Base-by-base conservation (phyloP, 1,140 invertebrate species). In the Drosophila arawakana region DNA sequence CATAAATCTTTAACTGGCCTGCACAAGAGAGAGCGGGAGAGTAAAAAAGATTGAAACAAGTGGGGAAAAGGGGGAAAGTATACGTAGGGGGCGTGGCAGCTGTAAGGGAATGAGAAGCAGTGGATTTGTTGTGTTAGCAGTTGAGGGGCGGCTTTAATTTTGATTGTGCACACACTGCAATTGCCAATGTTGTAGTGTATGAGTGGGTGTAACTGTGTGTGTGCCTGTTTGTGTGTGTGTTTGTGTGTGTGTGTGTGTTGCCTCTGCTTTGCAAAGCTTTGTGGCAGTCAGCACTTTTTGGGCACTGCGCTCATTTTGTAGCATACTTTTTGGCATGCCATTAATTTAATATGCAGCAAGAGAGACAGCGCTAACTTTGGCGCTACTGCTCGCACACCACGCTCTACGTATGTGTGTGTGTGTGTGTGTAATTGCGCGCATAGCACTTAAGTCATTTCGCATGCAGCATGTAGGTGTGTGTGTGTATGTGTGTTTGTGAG, bases 1-100 rank as follows among this genome's bases (percentile, higher is more conserved):
- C 82, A 85, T 85, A 85, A 85, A 85, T 85, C 82, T 86, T 81
- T 86, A 86, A 86, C 82, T 79, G 83, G 79, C 79, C 78, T 58
- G 43, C 25, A 35, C 10, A 8, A 49, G 8, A n/a, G 15, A 10
- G 18, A 52, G 3, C n/a, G 9, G 18, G 47, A 6, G 10, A 34
- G 44, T 8, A 8, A 5, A 15, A 13, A 21, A 37, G 44, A 15
- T 9, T 1, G 43, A n/a, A 30, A 8, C 18, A 2, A 21, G 18
- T 21, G 18, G 18, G 13, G 35, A 11, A 11, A 11, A 3, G 30
- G 8, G 41, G 11, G 34, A 9, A 3, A 35, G n/a, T n/a, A 46
- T 6, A 6, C 3, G 41, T 6, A 13, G n/a, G 62, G 47, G 21
- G 25, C 35, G 21, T 21, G 11, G 39, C 15, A 34, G 1, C 6